Conservation (phyloP, 2,797 vertebrate species). For the Dallia pectoralis region DNA sequence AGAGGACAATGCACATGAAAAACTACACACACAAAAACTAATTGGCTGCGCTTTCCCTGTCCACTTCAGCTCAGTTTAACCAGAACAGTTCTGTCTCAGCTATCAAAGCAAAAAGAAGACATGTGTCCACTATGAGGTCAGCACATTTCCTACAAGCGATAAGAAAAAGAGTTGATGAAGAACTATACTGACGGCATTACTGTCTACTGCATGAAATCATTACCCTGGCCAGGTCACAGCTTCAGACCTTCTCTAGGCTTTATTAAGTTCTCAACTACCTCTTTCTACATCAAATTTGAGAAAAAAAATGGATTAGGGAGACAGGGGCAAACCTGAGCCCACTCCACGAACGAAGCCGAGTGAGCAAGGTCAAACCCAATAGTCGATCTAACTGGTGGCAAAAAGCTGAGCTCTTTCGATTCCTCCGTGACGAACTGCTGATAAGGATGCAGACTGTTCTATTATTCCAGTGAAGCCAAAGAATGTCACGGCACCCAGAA, state of each 20-base stretch:
- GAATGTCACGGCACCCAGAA: slow-evolving; percentile 23
- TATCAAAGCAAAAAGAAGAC: slow-evolving; percentile 19
- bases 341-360: slow-evolving; percentile 56
- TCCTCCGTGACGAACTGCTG: slow-evolving; percentile 41
- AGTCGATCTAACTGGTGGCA: slow-evolving; percentile 53
- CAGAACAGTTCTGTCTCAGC: slow-evolving; percentile 16
- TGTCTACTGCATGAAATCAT: slow-evolving; percentile 29
- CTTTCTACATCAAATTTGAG: slow-evolving; percentile 27
- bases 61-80: slow-evolving; percentile 28
- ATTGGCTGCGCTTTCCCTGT: slow-evolving; percentile 21
- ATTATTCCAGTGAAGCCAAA: slow-evolving; percentile 34
- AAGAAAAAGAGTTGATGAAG: slow-evolving; percentile 41
- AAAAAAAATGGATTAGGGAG: neutral
- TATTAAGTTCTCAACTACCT: slow-evolving; percentile 21
- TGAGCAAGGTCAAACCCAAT: slow-evolving; percentile 58
- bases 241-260: slow-evolving; percentile 22
- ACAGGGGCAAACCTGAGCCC: slow-evolving; percentile 28
- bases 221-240: slow-evolving; percentile 22
- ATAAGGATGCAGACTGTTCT: slow-evolving; percentile 43
- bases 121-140: slow-evolving; percentile 47
- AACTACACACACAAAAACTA: too few species aligned
- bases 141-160: slow-evolving; percentile 51
- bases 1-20: too few species aligned
- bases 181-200: slow-evolving; percentile 42
- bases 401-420: slow-evolving; percentile 39